These are phyloP conservation scores for Chionoecetes opilio DNA, from an alignment of 1,140 invertebrate genomes.

Conservation along the genomic window DNA sequence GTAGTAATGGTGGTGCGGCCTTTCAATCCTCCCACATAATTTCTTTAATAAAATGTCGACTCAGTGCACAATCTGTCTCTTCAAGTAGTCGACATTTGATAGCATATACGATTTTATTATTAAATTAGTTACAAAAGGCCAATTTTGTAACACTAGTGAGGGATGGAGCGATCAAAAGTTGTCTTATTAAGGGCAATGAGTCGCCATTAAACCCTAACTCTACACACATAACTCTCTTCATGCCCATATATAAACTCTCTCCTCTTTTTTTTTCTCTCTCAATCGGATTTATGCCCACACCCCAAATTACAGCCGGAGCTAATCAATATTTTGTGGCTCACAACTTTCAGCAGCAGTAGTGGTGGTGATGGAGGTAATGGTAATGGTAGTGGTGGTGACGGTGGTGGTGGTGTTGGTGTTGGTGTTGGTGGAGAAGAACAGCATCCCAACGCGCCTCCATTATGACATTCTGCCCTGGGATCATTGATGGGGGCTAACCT, in stretches of 20 bases:
- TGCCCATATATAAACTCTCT: no score
- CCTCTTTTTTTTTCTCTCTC: no score
- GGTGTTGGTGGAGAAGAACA: no score
- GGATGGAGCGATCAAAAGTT: background rate
- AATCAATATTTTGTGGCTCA: background rate
- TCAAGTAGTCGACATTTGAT: no score
- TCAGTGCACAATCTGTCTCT: no score
- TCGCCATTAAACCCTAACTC: background rate
- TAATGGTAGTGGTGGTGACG: background rate
- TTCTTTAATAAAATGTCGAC: no score
- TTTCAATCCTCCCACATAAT: background rate
- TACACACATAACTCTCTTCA: background rate
- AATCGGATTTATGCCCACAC: no score
- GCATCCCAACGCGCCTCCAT: no score
- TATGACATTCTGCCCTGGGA: background rate
- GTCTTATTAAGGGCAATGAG: background rate
- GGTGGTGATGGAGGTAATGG: no score
- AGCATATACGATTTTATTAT: no score
- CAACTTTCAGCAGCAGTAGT: background rate
- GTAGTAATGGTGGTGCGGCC: background rate
- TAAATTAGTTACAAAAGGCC: background rate
- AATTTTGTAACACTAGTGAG: background rate
- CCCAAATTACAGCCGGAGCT: background rate
- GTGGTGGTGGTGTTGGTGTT: no score
- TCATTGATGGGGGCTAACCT: slow-evolving; percentile 17